Evolutionary conservation across 2,113 vertebrate genomes (phyloP).

Genomic region (Eurystomus gularis): DNA sequence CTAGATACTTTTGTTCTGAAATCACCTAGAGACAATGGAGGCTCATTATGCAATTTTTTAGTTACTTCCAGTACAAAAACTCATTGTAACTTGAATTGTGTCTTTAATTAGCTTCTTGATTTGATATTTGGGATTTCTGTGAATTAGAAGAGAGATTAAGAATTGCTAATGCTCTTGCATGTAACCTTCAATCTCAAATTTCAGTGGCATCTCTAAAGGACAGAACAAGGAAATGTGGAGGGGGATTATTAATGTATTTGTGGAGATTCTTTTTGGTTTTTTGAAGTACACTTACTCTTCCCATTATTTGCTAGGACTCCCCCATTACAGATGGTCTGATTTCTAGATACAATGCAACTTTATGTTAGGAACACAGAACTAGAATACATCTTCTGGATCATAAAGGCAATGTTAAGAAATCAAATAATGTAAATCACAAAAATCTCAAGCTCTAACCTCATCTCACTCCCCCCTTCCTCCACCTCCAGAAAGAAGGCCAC

Average conservation of each 20-base stretch:
- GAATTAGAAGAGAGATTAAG: neutral
- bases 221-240: neutral
- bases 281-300: neutral
- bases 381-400: neutral
- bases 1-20: neutral
- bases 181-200: neutral
- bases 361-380: neutral
- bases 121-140: neutral
- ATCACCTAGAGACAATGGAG: neutral
- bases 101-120: constrained; percentile 44
- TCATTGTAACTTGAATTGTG: neutral
- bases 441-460: neutral
- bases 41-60: constrained; percentile 11
- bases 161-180: neutral
- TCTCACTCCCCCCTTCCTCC: neutral
- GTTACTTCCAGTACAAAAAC: neutral
- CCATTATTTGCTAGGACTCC: neutral
- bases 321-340: neutral
- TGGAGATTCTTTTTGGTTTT: neutral
- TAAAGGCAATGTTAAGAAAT: neutral
- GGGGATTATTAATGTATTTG: neutral
- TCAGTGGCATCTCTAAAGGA: neutral
- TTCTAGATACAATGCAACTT: neutral
- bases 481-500: neutral
- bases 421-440: neutral